Base-by-base conservation (phyloP, 2,888 invertebrate genomes). In the Lasiommata megera region DNA sequence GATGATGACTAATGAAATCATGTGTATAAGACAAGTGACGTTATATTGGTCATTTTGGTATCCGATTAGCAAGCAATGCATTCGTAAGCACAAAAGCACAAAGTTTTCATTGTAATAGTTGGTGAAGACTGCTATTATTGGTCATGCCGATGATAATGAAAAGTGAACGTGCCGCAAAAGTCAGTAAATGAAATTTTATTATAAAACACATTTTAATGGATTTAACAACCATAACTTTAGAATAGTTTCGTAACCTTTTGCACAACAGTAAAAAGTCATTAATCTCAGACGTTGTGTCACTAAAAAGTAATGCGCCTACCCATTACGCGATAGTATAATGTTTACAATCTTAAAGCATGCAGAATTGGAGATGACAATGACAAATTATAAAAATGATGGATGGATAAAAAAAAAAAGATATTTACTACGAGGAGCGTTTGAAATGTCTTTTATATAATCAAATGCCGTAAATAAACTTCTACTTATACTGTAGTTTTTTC, bases 281-380 rank as follows among this genome's bases (percentile, higher is more conserved):
- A 53, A 53, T 53, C 36, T 52, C n/a, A 31, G 8, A 12, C 23
- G 28, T 38, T 51, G 16, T 44, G 41, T 18, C 43, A 53, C 43
- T 34, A 53, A 53, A 53, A 53, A 43, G 43, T 53, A 53, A 36
- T 44, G 43, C 36, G 11, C 9, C 17, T 28, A 36, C 36, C 34
- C 53, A 53, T 36, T 53, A 53, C 53, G 53, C 43, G 53, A 43
- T 53, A 44, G 53, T 53, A 34, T 53, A 53, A 44, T 54, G 29
- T 43, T 48, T 69, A 71, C 68, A 72, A 71, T 61, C 52, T 69
- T 66, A 69, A 68, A 64, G 73, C 77, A 69, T 82, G 77, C 71
- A 73, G 74, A 80, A 78, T 80, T 74, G 77, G 68, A 74, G 76
- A 80, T 78, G 75, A 73, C 58, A 54, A 51, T 54, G 63, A 64